Evolutionary conservation across 2,888 invertebrate genomes (phyloP).

Genomic region (Drosophila seclusa): DNA sequence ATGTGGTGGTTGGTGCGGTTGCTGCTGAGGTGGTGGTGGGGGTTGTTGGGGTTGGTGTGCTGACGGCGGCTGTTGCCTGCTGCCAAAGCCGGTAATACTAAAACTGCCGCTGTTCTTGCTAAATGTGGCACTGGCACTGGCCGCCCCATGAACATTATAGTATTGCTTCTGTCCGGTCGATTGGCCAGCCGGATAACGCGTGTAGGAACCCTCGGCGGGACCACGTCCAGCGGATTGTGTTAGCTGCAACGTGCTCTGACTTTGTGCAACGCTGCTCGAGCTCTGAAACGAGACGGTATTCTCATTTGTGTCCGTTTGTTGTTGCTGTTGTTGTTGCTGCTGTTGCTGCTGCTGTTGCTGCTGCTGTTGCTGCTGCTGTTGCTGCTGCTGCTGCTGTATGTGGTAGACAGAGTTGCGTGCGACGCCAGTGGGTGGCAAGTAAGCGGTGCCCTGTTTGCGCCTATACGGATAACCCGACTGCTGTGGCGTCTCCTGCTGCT

Average conservation of each 20-base stretch:
- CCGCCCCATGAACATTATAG: constrained; percentile 76
- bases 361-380: constrained; percentile 23
- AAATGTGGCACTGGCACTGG: constrained; percentile 60
- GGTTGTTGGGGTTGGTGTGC: constrained; percentile 39
- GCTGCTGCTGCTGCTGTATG: constrained; percentile 68
- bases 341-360: constrained; percentile 57
- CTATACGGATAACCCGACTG: constrained; percentile 70
- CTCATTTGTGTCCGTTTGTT: constrained; percentile 59
- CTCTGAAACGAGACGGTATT: constrained; percentile 75
- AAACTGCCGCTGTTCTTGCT: constrained; percentile 73
- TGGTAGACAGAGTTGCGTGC: constrained; percentile 75
- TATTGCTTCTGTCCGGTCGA: constrained; percentile 65
- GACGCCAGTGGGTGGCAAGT: constrained; percentile 82
- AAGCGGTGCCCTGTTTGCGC: constrained; percentile 81
- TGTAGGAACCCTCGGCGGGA: constrained; percentile 83
- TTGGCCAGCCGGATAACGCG: constrained; percentile 56
- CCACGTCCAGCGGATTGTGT: constrained; percentile 62
- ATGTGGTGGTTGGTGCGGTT: constrained; percentile 20
- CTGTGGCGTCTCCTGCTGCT: constrained; percentile 59
- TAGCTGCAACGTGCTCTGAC: constrained; percentile 53
- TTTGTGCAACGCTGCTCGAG: constrained; percentile 51
- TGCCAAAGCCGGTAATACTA: constrained; percentile 74
- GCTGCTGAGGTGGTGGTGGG: constrained; percentile 31
- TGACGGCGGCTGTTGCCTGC: constrained; percentile 52
- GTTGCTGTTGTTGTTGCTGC: constrained; percentile 44